Percentiles rank a stretch among this genome's conserved stretches.
Evolutionary conservation across 2,113 vertebrate genomes (phyloP).

Genomic region (Arvicanthis niloticus): DNA sequence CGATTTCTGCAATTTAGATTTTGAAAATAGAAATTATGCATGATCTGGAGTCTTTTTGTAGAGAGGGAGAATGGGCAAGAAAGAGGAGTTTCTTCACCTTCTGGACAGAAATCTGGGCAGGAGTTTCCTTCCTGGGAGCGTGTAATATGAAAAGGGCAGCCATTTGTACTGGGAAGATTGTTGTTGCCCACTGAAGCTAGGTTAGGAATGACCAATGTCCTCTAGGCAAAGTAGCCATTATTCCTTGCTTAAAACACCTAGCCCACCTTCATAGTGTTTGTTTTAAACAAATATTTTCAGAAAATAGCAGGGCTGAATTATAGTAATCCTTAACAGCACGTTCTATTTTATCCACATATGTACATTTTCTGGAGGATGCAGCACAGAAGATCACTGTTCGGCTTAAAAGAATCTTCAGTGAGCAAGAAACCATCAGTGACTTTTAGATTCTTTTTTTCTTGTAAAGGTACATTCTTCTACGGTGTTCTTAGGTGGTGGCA

Average conservation of each 20-base stretch:
- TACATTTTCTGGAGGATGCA: background rate
- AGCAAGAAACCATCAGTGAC: background rate
- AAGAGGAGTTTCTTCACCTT: constrained; percentile 73
- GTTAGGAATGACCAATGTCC: constrained; percentile 66
- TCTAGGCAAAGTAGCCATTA: constrained; percentile 74
- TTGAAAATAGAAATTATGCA: constrained; percentile 82
- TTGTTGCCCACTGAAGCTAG: constrained; percentile 25
- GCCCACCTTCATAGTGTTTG: fast-evolving
- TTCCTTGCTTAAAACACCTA: constrained; percentile 66
- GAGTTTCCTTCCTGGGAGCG: constrained; percentile 48
- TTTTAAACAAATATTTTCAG: constrained; percentile 61
- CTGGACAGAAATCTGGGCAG: constrained; percentile 43
- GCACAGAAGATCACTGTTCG: background rate
- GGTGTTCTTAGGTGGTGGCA: background rate
- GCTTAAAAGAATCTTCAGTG: too few species aligned
- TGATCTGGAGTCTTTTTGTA: constrained; percentile 54
- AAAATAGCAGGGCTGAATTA: constrained; percentile 63
- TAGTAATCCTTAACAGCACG: constrained; percentile 45
- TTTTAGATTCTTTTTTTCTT: background rate
- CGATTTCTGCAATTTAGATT: constrained; percentile 85
- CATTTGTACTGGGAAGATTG: constrained; percentile 64
- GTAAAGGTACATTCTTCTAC: background rate
- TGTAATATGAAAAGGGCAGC: background rate
- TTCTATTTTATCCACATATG: constrained; percentile 36
- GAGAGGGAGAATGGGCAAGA: constrained; percentile 39